Evolutionary conservation across 2,113 vertebrate species (phyloP).

Genomic region (Onychostruthus taczanowskii): DNA sequence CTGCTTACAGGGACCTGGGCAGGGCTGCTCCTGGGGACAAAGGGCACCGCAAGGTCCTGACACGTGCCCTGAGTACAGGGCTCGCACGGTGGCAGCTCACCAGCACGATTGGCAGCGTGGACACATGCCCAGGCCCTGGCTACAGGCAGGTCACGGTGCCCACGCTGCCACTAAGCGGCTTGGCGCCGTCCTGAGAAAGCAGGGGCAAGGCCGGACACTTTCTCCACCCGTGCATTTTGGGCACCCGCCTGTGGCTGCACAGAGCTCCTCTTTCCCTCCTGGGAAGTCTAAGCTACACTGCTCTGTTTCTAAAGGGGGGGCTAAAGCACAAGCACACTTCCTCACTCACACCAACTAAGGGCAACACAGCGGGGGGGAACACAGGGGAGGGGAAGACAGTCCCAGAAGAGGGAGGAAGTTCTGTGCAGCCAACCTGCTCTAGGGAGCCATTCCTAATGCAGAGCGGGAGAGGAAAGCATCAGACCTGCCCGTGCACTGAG

Average conservation of each 20-base stretch:
- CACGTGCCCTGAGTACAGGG: rapidly evolving
- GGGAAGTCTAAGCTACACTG: neutral
- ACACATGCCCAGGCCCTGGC: neutral
- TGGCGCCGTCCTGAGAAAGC: rapidly evolving
- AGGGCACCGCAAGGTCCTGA: rapidly evolving
- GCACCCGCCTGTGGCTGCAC: neutral
- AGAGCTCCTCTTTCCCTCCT: neutral
- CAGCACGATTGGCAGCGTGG: neutral
- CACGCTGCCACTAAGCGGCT: rapidly evolving
- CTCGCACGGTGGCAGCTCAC: rapidly evolving
- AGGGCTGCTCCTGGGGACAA: neutral
- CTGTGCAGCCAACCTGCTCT: too few species aligned
- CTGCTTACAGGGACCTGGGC: neutral
- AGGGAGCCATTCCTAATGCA: too few species aligned
- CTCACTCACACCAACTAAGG: neutral
- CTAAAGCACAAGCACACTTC: neutral
- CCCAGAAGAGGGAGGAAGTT: too few species aligned
- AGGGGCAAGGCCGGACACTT: rapidly evolving
- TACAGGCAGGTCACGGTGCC: rapidly evolving
- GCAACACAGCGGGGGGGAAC: neutral
- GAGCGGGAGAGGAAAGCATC: too few species aligned
- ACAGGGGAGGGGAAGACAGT: too few species aligned
- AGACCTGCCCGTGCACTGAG: too few species aligned
- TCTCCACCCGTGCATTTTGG: neutral
- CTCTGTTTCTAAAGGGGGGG: neutral